Base-by-base conservation (phyloP, 2,113 vertebrate species). In the Elanus axillaris region DNA sequence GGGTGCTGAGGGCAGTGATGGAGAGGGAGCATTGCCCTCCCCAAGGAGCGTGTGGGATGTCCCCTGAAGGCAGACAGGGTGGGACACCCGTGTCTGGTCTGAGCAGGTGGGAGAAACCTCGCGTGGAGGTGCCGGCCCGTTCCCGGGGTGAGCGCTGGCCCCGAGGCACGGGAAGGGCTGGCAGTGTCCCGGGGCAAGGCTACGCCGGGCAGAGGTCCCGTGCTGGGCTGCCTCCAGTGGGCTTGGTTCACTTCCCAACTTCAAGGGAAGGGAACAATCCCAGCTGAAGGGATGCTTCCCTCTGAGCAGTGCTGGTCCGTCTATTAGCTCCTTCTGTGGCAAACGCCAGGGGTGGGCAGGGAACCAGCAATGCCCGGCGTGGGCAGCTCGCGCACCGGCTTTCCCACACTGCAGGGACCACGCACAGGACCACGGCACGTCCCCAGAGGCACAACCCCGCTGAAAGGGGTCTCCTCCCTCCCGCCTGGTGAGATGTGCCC, bases 11-110 rank as follows among this genome's bases (percentile, higher is more conserved):
- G 18, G 20, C 34, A 31, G 38, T 16, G 60, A 40, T 16, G 14
- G 60, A 60, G 32, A 27, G 0, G 1, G 34, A 16, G 45, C 31
- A 15, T 0, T 42, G 52, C 34, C 67, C 42, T 60, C 40, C 19
- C 14, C 34, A 20, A 52, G 0, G 1, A 36, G 67, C 8, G 1
- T 18, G 11, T 2, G 14, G 36, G 23, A n/a, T 14, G 56, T 56
- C 27, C 26, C 60, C 21, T 5, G 16, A 22, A 47, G 0, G 2
- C 40, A 43, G 31, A 3, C 4, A 7, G 40, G 2, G 0, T 2
- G 20, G 53, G 42, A 82, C 11, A 52, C 11, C 22, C 40, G 19
- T 4, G 14, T 31, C 27, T 59, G 34, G 10, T 32, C 38, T 29
- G 71, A n/a, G 20, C 1, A 0, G 16, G 47, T 43, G 53, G 18